These are phyloP conservation scores for Nannospalax galili DNA, from an alignment of 2,113 vertebrate species.

Conservation along the genomic window DNA sequence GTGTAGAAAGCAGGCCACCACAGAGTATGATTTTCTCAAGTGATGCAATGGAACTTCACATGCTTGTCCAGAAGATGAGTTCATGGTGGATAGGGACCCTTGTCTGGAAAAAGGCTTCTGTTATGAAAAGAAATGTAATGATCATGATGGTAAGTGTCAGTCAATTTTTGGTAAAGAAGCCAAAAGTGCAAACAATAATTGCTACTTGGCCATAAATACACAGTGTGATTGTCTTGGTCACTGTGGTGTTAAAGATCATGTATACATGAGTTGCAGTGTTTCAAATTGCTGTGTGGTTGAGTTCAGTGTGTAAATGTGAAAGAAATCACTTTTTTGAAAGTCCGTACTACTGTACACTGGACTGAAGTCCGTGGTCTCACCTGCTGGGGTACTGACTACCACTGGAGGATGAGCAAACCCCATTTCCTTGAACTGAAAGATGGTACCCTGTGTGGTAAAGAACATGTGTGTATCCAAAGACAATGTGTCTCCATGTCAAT, in stretches of 20 bases:
- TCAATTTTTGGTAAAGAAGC: constrained; percentile 83
- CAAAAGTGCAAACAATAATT: constrained; percentile 41
- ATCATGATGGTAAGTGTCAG: constrained; percentile 86
- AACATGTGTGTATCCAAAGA: constrained; percentile 49
- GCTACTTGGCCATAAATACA: constrained; percentile 79
- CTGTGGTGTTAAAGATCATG: constrained; percentile 55
- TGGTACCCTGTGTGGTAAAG: background rate
- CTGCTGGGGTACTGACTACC: constrained; percentile 52
- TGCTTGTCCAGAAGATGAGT: background rate
- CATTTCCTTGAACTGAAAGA: constrained; percentile 26
- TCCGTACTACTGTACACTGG: background rate
- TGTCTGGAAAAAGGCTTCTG: constrained; percentile 51
- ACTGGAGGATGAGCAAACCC: background rate
- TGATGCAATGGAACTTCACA: background rate
- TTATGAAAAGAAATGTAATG: constrained; percentile 78
- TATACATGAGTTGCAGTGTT: constrained; percentile 58
- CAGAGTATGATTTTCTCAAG: constrained; percentile 5
- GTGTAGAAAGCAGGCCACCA: background rate
- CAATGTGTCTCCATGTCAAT: background rate
- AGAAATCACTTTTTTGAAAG: background rate
- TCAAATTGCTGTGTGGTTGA: constrained; percentile 66
- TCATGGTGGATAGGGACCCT: constrained; percentile 54
- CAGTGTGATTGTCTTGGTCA: constrained; percentile 80
- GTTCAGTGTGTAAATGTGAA: constrained; percentile 48
- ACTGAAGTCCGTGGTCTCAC: background rate